A percentile compares a stretch with the other conserved stretches of the same genome.
Conservation (phyloP, 1,140 invertebrate genomes). For the Thereuonema tuberculata region DNA sequence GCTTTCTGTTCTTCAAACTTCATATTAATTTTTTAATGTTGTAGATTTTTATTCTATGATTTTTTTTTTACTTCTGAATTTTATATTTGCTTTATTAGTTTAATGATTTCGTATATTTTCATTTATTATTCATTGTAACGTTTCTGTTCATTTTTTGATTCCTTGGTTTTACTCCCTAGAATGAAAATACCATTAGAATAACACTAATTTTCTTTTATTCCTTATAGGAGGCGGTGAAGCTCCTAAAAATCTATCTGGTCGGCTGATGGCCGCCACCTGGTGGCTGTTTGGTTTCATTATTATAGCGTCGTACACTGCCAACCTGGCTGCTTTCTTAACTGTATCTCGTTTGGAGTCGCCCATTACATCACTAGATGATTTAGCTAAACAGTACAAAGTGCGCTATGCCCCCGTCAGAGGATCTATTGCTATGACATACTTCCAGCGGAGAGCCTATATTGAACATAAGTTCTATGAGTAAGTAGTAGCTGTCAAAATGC, state of each 20-base stretch:
- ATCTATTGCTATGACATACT: slow-evolving; percentile 79
- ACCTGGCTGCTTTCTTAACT: slow-evolving; percentile 76
- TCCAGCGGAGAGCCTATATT: slow-evolving; percentile 89
- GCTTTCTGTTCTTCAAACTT: too few relatives aligned
- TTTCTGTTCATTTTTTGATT: slow-evolving; percentile 18
- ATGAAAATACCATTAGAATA: too few relatives aligned
- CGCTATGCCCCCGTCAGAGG: slow-evolving; percentile 78
- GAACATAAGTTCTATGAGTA: slow-evolving; percentile 90
- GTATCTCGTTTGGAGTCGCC: slow-evolving; percentile 83
- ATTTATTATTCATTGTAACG: slow-evolving; percentile 87
- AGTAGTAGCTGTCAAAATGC: slow-evolving; percentile 29
- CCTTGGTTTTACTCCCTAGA: not conserved
- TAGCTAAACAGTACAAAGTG: slow-evolving; percentile 89
- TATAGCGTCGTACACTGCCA: too few relatives aligned
- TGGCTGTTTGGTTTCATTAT: slow-evolving; percentile 97
- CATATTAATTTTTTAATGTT: too few relatives aligned
- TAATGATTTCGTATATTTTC: too few relatives aligned
- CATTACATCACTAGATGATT: slow-evolving; percentile 80
- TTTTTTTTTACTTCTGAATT: too few relatives aligned
- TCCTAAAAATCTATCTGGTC: slow-evolving; percentile 82
- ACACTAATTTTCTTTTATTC: too few relatives aligned
- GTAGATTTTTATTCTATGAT: too few relatives aligned
- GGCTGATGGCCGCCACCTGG: slow-evolving; percentile 88
- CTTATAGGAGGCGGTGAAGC: slow-evolving; percentile 78
- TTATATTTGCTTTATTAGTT: too few relatives aligned